Evolutionary conservation across 2,888 invertebrate genomes (phyloP).

Genomic region (Agrochola macilenta): DNA sequence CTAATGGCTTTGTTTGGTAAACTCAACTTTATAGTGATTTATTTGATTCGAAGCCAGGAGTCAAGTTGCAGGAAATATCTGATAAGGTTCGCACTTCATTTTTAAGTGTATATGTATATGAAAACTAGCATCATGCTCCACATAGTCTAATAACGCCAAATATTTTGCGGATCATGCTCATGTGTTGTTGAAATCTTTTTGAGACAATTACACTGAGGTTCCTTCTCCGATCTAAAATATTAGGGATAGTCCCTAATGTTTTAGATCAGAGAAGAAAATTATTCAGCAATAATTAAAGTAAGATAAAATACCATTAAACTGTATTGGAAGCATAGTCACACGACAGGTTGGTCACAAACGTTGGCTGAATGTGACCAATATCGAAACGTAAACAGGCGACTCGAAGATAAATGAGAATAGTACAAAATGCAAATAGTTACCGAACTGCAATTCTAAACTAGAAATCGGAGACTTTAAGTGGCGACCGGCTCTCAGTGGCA

Average conservation of each 20-base stretch:
- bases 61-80: not conserved
- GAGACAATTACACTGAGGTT: not conserved
- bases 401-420: conserved; percentile 65
- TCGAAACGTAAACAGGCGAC: conserved; percentile 55
- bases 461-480: conserved; percentile 81
- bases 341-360: conserved; percentile 10
- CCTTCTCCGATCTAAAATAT: not conserved
- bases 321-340: not conserved
- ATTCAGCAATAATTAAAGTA: not conserved
- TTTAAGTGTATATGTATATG: not conserved
- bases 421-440: conserved; percentile 82
- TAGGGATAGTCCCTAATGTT: too few relatives aligned
- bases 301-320: not conserved
- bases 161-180: not conserved
- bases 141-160: not conserved
- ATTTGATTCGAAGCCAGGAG: not conserved
- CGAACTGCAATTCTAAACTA: conserved; percentile 79
- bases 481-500: conserved; percentile 78
- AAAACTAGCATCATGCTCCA: not conserved
- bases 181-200: not conserved
- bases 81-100: not conserved
- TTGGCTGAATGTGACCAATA: conserved; percentile 46
- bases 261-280: too few relatives aligned
- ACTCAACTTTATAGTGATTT: not conserved
- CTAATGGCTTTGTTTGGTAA: conserved; percentile 8